These are phyloP conservation scores for Parasteatoda lunata DNA, from an alignment of 2,888 invertebrate species.

Conservation along the genomic window DNA sequence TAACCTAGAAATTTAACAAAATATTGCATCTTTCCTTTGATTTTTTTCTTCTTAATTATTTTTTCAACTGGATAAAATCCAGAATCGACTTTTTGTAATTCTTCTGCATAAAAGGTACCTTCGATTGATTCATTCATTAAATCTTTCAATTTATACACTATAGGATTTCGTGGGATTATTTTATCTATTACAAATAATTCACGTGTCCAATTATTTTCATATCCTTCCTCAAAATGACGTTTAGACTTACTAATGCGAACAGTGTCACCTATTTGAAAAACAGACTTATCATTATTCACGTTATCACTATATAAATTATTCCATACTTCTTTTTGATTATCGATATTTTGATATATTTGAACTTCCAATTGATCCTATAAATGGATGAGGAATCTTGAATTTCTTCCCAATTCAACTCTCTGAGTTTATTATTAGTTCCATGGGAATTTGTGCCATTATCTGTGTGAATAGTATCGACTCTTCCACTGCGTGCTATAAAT, in stretches of 20 bases:
- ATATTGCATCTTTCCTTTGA: neutral
- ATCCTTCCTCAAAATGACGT: conserved; percentile 25
- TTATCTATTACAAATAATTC: conserved; percentile 18
- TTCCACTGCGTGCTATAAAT: no score
- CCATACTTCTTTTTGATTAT: conserved; percentile 19
- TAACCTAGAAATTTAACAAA: conserved; percentile 9
- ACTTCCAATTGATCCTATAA: no score
- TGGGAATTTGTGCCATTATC: no score
- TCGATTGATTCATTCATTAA: neutral
- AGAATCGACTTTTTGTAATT: conserved; percentile 19
- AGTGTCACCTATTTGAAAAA: conserved; percentile 15
- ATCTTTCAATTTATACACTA: conserved; percentile 3
- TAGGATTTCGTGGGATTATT: neutral
- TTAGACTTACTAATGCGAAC: conserved; percentile 11
- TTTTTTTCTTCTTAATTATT: conserved; percentile 9
- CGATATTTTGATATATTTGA: no score
- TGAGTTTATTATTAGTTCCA: no score
- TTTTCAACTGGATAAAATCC: conserved; percentile 8
- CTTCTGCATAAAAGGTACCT: conserved; percentile 14
- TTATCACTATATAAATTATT: conserved; percentile 9
- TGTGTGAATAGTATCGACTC: no score
- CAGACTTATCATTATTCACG: neutral
- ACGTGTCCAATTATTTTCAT: conserved; percentile 34
- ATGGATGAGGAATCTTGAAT: no score
- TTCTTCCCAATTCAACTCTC: no score